Evolutionary conservation across 37 sponge, comb jelly and placozoan species (phyloP).

Genomic region (Eunapius fragilis): DNA sequence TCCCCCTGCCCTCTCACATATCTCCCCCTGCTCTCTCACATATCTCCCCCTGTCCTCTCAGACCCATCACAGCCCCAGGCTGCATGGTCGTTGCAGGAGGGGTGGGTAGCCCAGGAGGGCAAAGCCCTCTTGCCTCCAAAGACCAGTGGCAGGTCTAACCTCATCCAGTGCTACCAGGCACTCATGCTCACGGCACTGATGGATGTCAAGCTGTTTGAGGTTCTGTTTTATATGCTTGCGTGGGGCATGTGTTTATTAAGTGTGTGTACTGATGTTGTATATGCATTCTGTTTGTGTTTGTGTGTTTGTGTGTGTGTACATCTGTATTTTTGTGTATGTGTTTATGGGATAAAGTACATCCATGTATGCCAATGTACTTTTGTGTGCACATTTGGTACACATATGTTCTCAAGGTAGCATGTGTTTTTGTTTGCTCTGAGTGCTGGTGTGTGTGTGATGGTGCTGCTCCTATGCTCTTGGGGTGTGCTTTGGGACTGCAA

Average conservation of each 20-base stretch:
- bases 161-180: slow-evolving; percentile 70
- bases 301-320: not conserved
- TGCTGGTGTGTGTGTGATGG: no score
- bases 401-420: not conserved
- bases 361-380: no score
- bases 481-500: not conserved
- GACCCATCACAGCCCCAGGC: slow-evolving; percentile 48
- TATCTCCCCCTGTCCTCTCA: no score
- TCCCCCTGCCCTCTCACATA: not conserved
- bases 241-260: no score
- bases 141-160: slow-evolving; percentile 42
- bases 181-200: slow-evolving; percentile 53
- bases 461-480: not conserved
- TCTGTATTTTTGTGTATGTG: not conserved
- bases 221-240: not conserved
- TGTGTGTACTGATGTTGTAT: no score
- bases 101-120: slow-evolving; percentile 82
- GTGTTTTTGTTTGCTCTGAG: not conserved
- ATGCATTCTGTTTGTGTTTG: slow-evolving; percentile 4
- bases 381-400: no score
- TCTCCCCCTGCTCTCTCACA: no score
- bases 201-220: slow-evolving; percentile 45
- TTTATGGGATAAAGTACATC: not conserved
- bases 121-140: slow-evolving; percentile 69
- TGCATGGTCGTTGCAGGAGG: slow-evolving; percentile 71